A percentile compares a stretch with the other conserved stretches of the same genome.
Conservation (phyloP, 1,140 invertebrate species). For the Euura saliciscinereae region DNA sequence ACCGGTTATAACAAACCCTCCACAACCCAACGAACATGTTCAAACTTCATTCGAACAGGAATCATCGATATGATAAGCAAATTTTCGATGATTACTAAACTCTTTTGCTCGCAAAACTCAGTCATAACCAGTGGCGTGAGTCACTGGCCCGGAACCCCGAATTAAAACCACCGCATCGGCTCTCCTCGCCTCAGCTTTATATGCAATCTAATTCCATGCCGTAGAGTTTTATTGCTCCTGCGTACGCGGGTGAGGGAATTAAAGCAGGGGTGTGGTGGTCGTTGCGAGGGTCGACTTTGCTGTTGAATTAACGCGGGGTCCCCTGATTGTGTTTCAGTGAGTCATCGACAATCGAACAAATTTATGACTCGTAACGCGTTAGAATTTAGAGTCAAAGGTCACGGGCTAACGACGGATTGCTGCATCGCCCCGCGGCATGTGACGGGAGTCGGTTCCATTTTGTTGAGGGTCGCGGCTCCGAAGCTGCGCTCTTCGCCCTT, state of each 20-base stretch:
- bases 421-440: neutral
- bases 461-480: neutral
- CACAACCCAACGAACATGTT: too few species aligned
- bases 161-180: neutral
- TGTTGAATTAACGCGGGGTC: neutral
- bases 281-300: neutral
- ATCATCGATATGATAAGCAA: too few species aligned
- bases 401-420: neutral
- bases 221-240: constrained; percentile 23
- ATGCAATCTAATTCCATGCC: constrained; percentile 27
- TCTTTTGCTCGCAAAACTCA: too few species aligned
- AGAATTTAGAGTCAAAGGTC: neutral
- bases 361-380: constrained; percentile 26
- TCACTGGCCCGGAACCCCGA: neutral
- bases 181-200: neutral
- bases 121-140: neutral
- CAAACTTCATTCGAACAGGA: too few species aligned
- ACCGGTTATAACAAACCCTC: too few species aligned
- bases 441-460: neutral
- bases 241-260: neutral
- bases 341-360: constrained; percentile 34
- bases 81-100: too few species aligned
- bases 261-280: neutral
- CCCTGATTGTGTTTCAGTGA: constrained; percentile 33
- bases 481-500: neutral